A percentile compares a stretch with the other conserved stretches of the same genome.
Conservation (phyloP, 2,797 vertebrate species). For the Neosalanx taihuensis region DNA sequence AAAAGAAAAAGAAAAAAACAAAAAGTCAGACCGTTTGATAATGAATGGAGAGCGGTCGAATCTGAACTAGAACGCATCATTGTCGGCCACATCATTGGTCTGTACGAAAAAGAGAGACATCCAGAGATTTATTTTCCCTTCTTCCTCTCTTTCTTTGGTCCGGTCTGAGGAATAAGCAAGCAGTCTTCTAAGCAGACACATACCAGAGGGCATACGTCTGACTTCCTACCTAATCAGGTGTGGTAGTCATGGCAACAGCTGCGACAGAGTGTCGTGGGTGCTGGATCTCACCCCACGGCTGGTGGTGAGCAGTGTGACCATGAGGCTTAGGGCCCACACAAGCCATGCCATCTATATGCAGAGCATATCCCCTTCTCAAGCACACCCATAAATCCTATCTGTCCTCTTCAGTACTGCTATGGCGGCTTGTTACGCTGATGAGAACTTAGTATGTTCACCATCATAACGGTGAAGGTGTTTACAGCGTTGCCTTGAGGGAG, state of each 20-base stretch:
- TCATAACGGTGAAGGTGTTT: no score
- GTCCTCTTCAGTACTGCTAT: not conserved
- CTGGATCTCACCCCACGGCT: constrained; percentile 45
- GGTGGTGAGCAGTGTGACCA: constrained; percentile 49
- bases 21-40: constrained; percentile 53
- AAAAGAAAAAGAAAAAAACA: constrained; percentile 38
- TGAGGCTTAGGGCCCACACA: constrained; percentile 21
- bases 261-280: constrained; percentile 59
- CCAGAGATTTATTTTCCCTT: no score
- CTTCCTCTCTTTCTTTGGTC: not conserved
- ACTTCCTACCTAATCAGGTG: constrained; percentile 70
- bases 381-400: not conserved
- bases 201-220: constrained; percentile 58
- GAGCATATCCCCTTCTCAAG: not conserved
- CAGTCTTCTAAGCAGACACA: constrained; percentile 48
- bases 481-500: no score
- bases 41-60: constrained; percentile 1
- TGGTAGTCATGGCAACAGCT: constrained; percentile 73
- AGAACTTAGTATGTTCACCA: no score
- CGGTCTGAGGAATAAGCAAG: constrained; percentile 24
- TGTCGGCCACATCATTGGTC: no score
- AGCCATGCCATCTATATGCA: not conserved
- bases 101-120: no score
- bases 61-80: no score
- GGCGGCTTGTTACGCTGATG: no score